Base-by-base conservation (phyloP, 2,113 vertebrate species). In the Acrocephalus arundinaceus region DNA sequence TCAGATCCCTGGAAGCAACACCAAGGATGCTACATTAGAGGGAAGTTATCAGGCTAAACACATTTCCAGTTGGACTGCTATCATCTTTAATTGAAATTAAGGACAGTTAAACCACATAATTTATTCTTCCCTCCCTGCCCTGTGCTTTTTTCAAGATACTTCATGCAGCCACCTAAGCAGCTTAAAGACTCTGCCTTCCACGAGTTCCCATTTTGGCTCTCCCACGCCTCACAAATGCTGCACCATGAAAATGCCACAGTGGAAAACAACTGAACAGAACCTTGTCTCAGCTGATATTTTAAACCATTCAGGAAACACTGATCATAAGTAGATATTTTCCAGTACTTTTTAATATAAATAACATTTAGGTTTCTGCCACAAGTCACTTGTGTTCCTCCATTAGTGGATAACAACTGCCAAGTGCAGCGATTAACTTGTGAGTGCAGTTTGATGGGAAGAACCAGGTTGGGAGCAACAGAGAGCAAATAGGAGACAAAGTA, bases 151-250 rank as follows among this genome's bases (percentile, higher is more conserved):
- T 25, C 68, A 80, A 72, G 24, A n/a, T 30, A 21, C 43, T 65
- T 54, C 48, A 22, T 37, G 43, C 76, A 74, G 55, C 27, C 75
- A 76, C 12, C 63, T 66, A 83, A 92, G 76, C 65, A 55, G 66
- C 65, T 93, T 84, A 80, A 74, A 81, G 85, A 57, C 79, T 88
- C 93, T 41, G 55, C 52, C 68, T 67, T 89, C 52, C 28, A 30
- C 9, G 55, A 94, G 78, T 70, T 96, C 92, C 67, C 76, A 63
- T 61, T 89, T 86, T n/a, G 45, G 83, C 80, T 87, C 92, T 95
- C 91, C 83, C 68, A 59, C 3, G 0, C 65, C 45, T 77, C 39
- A 33, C 85, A 74, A 90, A 86, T 68, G 46, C 49, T 78, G 54
- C 52, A 57, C 72, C 79, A 57, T 13, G 61, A 75, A 90, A 96